Evolutionary conservation across 2,797 vertebrate genomes (phyloP).

Genomic region (Lerista edwardsae): DNA sequence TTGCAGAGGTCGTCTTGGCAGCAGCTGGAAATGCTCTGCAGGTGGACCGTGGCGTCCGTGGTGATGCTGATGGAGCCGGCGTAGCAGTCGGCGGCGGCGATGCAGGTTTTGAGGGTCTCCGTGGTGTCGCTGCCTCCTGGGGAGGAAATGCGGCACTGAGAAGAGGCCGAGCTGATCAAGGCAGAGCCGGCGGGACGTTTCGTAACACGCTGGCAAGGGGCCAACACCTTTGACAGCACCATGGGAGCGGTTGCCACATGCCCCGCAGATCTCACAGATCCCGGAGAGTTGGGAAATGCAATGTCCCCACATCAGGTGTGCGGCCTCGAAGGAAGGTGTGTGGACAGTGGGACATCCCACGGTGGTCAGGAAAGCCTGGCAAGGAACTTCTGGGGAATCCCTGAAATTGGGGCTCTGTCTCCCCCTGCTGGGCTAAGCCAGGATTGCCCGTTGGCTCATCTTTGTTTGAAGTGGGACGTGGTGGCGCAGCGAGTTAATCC

Average conservation of each 20-base stretch:
- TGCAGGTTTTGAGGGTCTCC: slow-evolving; percentile 60
- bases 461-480: no score
- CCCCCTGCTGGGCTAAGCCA: neutral
- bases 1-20: slow-evolving; percentile 63
- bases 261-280: no score
- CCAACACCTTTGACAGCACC: no score
- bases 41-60: slow-evolving; percentile 49
- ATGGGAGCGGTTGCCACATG: neutral
- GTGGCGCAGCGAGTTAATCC: no score
- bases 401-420: neutral
- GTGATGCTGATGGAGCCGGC: slow-evolving; percentile 51
- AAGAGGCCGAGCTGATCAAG: no score
- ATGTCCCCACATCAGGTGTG: neutral
- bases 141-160: no score
- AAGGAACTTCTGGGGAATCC: neutral
- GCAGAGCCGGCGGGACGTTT: no score
- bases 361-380: neutral
- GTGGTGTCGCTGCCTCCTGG: slow-evolving; percentile 42
- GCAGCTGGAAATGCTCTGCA: slow-evolving; percentile 51
- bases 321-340: neutral
- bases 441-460: neutral
- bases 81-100: slow-evolving; percentile 44
- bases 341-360: neutral
- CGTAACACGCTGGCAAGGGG: no score
- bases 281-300: neutral